phyloP scores from a whole-genome alignment of 2,113 vertebrate species.

The Mugil cephalus region DNA sequence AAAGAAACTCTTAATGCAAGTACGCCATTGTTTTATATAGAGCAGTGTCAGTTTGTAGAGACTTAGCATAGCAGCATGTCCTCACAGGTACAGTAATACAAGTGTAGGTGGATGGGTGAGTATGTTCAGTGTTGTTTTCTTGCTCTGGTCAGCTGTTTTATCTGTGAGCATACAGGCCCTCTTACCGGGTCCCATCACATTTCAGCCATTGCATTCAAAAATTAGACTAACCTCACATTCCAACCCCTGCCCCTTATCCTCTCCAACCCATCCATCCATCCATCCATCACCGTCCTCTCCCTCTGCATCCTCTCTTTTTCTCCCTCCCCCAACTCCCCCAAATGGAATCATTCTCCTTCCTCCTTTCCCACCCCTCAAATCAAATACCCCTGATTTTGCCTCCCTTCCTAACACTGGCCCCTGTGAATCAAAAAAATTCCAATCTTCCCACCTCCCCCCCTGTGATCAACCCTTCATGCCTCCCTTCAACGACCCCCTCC shows the following conservation, averaged over 20 bases:
- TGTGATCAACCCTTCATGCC: conserved; percentile 30
- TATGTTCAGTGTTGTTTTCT: conserved; percentile 69
- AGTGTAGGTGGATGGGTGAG: conserved; percentile 61
- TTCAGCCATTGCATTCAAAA: conserved; percentile 72
- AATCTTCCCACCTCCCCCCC: conserved; percentile 19
- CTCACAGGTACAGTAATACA: conserved; percentile 70
- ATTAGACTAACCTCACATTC: conserved; percentile 71
- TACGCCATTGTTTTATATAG: not conserved
- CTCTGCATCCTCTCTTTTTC: conserved; percentile 12
- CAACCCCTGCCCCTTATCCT: conserved; percentile 53
- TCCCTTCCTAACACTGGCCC: conserved; percentile 3
- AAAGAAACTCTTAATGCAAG: no score
- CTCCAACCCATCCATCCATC: conserved; percentile 36
- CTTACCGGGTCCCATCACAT: conserved; percentile 64
- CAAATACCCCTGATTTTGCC: conserved; percentile 45
- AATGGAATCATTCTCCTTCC: conserved; percentile 46
- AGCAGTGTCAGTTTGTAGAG: not conserved
- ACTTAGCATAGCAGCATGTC: conserved; percentile 19
- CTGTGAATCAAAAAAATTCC: conserved; percentile 44
- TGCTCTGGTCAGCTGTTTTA: conserved; percentile 60
- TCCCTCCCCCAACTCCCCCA: not conserved
- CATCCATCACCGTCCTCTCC: conserved; percentile 17
- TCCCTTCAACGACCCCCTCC: conserved; percentile 2
- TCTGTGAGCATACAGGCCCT: conserved; percentile 57
- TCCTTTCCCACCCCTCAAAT: conserved; percentile 46